Evolutionary conservation across 2,113 vertebrate genomes (phyloP).

Genomic region (Tupaia chinensis): DNA sequence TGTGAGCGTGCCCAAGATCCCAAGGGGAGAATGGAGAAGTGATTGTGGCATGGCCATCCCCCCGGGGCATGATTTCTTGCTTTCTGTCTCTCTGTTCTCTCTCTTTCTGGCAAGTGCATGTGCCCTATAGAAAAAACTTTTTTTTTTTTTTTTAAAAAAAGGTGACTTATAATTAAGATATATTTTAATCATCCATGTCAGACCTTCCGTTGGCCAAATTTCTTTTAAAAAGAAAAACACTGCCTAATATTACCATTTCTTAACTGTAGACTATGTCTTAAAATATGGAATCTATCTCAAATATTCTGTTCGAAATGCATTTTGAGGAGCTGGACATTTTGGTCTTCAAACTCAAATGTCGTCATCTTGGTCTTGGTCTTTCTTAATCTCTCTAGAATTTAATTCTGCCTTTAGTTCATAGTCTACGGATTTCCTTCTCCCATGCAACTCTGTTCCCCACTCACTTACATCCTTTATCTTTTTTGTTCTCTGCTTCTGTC

Average conservation of each 20-base stretch:
- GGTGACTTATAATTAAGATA: constrained; percentile 49
- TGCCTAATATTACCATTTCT: neutral
- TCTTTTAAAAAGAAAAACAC: neutral
- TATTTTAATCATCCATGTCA: neutral
- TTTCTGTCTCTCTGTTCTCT: no score
- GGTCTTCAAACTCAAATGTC: neutral
- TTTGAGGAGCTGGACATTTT: neutral
- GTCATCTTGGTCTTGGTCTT: neutral
- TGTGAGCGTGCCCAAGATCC: no score
- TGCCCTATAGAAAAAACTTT: no score
- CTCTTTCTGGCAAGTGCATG: no score
- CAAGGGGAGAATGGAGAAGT: no score
- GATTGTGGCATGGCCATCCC: no score
- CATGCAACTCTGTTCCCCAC: no score
- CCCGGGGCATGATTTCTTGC: no score
- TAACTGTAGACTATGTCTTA: neutral
- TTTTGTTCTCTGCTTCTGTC: no score
- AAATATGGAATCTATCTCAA: neutral
- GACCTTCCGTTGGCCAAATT: neutral
- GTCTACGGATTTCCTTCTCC: neutral
- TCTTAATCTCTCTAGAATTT: neutral
- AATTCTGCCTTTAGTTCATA: neutral
- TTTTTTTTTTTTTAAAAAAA: no score
- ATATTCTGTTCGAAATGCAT: neutral
- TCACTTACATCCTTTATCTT: neutral